These are phyloP conservation scores for Zenarchopterus dispar DNA, from an alignment of 2,797 vertebrate species.

Conservation along the genomic window DNA sequence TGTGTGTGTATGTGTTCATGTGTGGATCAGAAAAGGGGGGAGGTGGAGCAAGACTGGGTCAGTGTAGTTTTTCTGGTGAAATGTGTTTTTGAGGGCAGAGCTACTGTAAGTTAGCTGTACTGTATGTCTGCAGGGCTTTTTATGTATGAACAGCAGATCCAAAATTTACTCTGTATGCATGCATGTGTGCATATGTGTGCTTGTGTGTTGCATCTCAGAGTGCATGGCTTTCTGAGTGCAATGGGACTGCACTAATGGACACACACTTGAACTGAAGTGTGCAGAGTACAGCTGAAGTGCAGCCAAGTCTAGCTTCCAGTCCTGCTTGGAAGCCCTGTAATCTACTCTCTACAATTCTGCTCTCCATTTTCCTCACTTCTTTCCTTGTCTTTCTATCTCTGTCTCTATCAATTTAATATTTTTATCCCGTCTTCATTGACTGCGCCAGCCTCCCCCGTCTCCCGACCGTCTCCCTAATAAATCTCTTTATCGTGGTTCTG, in stretches of 20 bases:
- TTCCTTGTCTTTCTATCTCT: slow-evolving; percentile 47
- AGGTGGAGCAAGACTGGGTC: slow-evolving; percentile 41
- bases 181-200: slow-evolving; percentile 6
- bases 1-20: slow-evolving; percentile 23
- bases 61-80: slow-evolving; percentile 54
- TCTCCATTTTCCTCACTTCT: slow-evolving; percentile 58
- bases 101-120: slow-evolving; percentile 44
- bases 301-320: slow-evolving; percentile 81
- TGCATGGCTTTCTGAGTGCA: slow-evolving; percentile 72
- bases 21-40: slow-evolving; percentile 7
- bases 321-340: slow-evolving; percentile 77
- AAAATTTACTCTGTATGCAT: slow-evolving; percentile 31
- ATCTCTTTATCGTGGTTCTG: slow-evolving; percentile 63
- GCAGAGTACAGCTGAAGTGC: slow-evolving; percentile 81
- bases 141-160: slow-evolving; percentile 36
- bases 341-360: slow-evolving; percentile 70
- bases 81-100: slow-evolving; percentile 41
- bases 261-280: slow-evolving; percentile 83
- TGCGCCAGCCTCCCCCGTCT: slow-evolving; percentile 39
- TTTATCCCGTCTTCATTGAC: slow-evolving; percentile 62
- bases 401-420: slow-evolving; percentile 66
- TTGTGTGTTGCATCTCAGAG: slow-evolving; percentile 61
- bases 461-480: slow-evolving; percentile 53
- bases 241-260: slow-evolving; percentile 82
- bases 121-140: slow-evolving; percentile 48